A percentile compares a stretch with the other conserved stretches of the same genome.
Evolutionary conservation across 2,113 vertebrate species (phyloP).

Genomic region (Atrichornis clamosus): DNA sequence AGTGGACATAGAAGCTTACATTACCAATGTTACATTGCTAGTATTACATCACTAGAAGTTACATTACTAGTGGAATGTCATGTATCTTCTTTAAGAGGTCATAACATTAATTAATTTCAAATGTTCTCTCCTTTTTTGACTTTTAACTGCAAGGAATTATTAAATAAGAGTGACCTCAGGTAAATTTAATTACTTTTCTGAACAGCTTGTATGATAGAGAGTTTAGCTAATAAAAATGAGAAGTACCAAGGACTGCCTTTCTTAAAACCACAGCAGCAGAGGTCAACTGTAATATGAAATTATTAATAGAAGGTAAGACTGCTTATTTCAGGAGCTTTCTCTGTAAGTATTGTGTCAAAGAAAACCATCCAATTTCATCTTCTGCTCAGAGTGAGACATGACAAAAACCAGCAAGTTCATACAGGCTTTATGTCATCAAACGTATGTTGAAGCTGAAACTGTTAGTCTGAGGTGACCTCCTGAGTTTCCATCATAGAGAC

Average conservation of each 20-base stretch:
- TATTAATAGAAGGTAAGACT: background rate
- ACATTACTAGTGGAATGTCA: background rate
- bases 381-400: background rate
- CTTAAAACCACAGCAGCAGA: background rate
- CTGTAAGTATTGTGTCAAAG: background rate
- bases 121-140: background rate
- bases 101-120: background rate
- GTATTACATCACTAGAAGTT: background rate
- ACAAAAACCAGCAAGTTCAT: background rate
- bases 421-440: background rate
- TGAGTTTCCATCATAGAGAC: background rate
- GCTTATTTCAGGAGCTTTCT: background rate
- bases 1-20: background rate
- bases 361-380: background rate
- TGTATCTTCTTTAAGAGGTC: background rate
- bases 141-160: background rate
- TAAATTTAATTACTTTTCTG: conserved; percentile 14
- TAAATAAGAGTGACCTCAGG: background rate
- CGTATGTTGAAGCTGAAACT: background rate
- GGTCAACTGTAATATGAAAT: background rate
- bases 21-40: background rate
- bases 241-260: background rate
- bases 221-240: background rate
- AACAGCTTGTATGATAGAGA: background rate
- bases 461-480: background rate